A percentile compares a stretch with the other conserved stretches of the same genome.
Evolutionary conservation across 92 coral and sea anemone genomes (phyloP).

Genomic region (Muricea muricata): DNA sequence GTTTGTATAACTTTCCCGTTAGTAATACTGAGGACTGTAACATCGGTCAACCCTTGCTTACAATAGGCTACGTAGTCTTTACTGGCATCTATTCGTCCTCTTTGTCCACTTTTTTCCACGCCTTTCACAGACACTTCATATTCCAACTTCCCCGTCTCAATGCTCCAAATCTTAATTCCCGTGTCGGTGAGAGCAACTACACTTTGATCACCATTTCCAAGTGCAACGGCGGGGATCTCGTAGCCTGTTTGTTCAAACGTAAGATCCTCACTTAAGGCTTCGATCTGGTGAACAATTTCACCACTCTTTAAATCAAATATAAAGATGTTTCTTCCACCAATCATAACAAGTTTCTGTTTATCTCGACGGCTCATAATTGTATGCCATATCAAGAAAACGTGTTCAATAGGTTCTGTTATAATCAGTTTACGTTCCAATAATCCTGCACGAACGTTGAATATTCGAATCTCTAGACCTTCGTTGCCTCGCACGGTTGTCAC

Average conservation of each 20-base stretch:
- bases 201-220: constrained; percentile 78
- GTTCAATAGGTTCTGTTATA: constrained; percentile 72
- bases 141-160: constrained; percentile 66
- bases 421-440: constrained; percentile 79
- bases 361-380: constrained; percentile 36
- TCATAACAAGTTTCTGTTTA: constrained; percentile 67
- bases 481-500: constrained; percentile 67
- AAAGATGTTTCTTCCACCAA: constrained; percentile 78
- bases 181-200: constrained; percentile 79
- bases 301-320: constrained; percentile 83
- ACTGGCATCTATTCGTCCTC: constrained; percentile 81
- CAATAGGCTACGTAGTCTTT: constrained; percentile 73
- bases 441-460: constrained; percentile 80
- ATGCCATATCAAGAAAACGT: constrained; percentile 13
- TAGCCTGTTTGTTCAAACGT: constrained; percentile 57
- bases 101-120: constrained; percentile 59
- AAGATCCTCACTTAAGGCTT: constrained; percentile 81
- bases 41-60: constrained; percentile 62
- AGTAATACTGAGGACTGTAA: constrained; percentile 74
- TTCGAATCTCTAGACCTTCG: constrained; percentile 78
- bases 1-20: constrained; percentile 77
- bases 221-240: constrained; percentile 73
- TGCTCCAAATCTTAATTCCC: constrained; percentile 78
- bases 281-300: constrained; percentile 70
- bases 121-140: constrained; percentile 76